Evolutionary conservation across 2,888 invertebrate species (phyloP).

Genomic region (Pristionchus maxplancki): DNA sequence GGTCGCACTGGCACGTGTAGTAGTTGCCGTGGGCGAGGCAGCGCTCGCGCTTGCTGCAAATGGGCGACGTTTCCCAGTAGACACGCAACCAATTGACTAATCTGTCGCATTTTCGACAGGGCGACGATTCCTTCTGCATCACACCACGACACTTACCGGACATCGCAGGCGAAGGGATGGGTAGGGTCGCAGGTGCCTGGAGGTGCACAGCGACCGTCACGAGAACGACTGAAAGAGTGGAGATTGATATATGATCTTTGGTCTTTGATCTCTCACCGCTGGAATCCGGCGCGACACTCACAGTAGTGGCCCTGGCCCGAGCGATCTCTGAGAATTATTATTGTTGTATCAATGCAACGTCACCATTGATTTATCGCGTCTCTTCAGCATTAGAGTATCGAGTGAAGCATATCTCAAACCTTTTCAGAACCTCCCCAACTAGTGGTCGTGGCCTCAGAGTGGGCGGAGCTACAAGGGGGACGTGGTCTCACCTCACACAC

Average conservation of each 20-base stretch:
- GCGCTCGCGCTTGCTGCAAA: conserved; percentile 70
- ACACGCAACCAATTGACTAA: neutral
- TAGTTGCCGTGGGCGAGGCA: conserved; percentile 74
- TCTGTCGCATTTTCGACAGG: neutral
- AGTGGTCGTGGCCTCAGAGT: neutral
- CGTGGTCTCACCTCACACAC: conserved; percentile 29
- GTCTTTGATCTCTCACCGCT: conserved; percentile 55
- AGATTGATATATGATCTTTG: conserved; percentile 12
- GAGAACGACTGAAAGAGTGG: conserved; percentile 33
- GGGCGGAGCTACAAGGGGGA: conserved; percentile 57
- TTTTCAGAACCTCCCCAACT: neutral
- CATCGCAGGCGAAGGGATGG: conserved; percentile 71
- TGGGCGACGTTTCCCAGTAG: neutral
- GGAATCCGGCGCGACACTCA: conserved; percentile 70
- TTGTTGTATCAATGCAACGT: neutral
- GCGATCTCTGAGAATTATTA: conserved; percentile 38
- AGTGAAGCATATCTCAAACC: neutral
- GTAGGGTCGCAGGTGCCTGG: conserved; percentile 74
- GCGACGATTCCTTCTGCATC: neutral
- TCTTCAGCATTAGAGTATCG: neutral
- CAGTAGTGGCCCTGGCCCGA: conserved; percentile 60
- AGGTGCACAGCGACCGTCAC: conserved; percentile 48
- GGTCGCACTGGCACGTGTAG: conserved; percentile 76
- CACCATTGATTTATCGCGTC: neutral
- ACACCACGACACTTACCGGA: neutral